phyloP scores from a whole-genome alignment of 2,888 invertebrate genomes.

The Thymelicus acteon region DNA sequence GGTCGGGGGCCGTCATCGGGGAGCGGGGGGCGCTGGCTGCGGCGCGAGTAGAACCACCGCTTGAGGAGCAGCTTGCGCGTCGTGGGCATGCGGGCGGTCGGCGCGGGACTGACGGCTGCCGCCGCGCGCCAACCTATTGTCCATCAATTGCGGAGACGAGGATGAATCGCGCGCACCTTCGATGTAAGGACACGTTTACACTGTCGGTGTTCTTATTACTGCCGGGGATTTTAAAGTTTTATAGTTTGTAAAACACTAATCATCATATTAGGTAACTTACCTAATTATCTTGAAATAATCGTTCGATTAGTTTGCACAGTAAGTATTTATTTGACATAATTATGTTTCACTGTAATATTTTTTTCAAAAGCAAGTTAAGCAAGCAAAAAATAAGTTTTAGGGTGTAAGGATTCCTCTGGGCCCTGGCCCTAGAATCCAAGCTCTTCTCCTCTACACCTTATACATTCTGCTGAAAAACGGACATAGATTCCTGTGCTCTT shows the following conservation, averaged over 20 bases:
- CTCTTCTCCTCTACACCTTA: too few species aligned
- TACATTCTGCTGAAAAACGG: too few species aligned
- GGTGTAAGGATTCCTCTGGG: too few species aligned
- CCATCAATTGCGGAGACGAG: slow-evolving; percentile 63
- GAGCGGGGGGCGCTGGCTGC: slow-evolving; percentile 63
- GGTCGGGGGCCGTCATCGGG: slow-evolving; percentile 56
- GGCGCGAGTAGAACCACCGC: slow-evolving; percentile 71
- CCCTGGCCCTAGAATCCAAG: too few species aligned
- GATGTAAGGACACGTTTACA: slow-evolving; percentile 46
- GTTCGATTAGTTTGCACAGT: too few species aligned
- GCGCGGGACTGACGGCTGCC: slow-evolving; percentile 55
- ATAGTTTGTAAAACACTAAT: too few species aligned
- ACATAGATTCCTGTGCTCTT: too few species aligned
- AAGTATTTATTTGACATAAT: too few species aligned
- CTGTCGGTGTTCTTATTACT: slow-evolving; percentile 2
- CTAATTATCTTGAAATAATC: too few species aligned
- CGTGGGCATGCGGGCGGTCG: slow-evolving; percentile 73
- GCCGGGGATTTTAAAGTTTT: background rate
- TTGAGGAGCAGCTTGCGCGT: slow-evolving; percentile 70
- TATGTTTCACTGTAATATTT: too few species aligned
- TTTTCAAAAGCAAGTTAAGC: too few species aligned
- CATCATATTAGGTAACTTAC: background rate
- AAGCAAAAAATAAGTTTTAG: too few species aligned
- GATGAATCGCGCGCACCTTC: slow-evolving; percentile 67
- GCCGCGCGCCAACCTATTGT: slow-evolving; percentile 62